Evolutionary conservation across 2,888 invertebrate species (phyloP).

Genomic region (Drosophila seclusa): DNA sequence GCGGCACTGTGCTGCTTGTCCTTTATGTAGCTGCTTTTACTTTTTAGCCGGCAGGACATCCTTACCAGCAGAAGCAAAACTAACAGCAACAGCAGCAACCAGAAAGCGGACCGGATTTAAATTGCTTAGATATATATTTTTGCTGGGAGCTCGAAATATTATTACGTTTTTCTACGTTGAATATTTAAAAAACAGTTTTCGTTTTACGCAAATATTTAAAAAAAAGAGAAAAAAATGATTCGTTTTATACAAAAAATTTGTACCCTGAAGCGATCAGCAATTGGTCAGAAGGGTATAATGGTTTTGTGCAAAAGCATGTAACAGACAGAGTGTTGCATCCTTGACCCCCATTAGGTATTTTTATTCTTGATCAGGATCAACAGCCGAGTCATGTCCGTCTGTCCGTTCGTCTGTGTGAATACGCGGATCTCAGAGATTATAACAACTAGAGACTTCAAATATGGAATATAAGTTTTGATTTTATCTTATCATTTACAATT

Average conservation of each 20-base stretch:
- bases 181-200: neutral
- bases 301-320: neutral
- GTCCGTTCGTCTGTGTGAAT: too few relatives aligned
- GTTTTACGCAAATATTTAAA: neutral
- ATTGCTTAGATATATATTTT: neutral
- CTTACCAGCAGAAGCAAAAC: constrained; percentile 35
- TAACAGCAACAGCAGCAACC: neutral
- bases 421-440: too few relatives aligned
- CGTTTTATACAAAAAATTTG: neutral
- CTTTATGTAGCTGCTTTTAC: constrained; percentile 44
- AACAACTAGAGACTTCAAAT: neutral
- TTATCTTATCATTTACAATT: neutral
- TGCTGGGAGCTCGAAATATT: neutral
- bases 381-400: neutral
- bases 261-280: neutral
- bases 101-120: constrained; percentile 9
- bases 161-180: neutral
- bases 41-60: constrained; percentile 57
- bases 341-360: neutral
- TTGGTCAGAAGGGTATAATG: neutral
- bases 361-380: neutral
- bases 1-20: constrained; percentile 25
- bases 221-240: neutral
- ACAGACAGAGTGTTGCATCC: neutral
- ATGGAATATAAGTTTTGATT: neutral